Base-by-base conservation (phyloP, 2,888 invertebrate species). In the Andrena marginata region DNA sequence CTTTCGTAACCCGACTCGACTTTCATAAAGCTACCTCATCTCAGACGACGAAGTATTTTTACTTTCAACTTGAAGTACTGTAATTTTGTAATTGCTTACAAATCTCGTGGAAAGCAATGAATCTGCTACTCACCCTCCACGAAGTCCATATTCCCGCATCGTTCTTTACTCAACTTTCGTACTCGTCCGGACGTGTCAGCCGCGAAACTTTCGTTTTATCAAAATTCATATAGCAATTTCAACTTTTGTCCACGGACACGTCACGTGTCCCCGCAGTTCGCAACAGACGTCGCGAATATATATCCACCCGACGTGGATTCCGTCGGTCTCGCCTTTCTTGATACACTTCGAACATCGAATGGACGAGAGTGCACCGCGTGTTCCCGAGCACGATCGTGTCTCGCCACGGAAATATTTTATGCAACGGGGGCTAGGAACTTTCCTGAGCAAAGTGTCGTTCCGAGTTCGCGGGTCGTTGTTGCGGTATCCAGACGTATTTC, bases 181-280 rank as follows among this genome's bases (percentile, higher is more conserved):
- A 0, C 1, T 13, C 13, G 5, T 16, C 20, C 26, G 3, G 26
- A 20, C 10, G 2, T 29, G 23, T 13, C 29, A 10, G 42, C 42
- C 42, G 16, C 2, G 2, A 62, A 71, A 71, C 71, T 63, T 76
- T 63, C 29, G 23, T 62, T 71, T 70, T 63, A 71, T 76, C 71
- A 49, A 71, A 51, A 71, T 76, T 76, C 76, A 76, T 71, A 71
- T 29, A 16, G 51, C 51, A 48, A 62, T 54, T 49, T 71, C 35
- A 76, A 76, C 42, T 71, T 76, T 71, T 63, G 54, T 71, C 29
- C 76, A 4, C 42, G 23, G 20, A n/a, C 31, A 51, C 63, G 51
- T 54, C 1, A 10, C 10, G 4, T 26, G 31, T 35, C 26, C 16
- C 2, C 56, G 3, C 35, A 20, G 29, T 4, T 31, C 35, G 31